Conservation (phyloP, 2,797 vertebrate genomes). For the Geotrypetes seraphini region DNA sequence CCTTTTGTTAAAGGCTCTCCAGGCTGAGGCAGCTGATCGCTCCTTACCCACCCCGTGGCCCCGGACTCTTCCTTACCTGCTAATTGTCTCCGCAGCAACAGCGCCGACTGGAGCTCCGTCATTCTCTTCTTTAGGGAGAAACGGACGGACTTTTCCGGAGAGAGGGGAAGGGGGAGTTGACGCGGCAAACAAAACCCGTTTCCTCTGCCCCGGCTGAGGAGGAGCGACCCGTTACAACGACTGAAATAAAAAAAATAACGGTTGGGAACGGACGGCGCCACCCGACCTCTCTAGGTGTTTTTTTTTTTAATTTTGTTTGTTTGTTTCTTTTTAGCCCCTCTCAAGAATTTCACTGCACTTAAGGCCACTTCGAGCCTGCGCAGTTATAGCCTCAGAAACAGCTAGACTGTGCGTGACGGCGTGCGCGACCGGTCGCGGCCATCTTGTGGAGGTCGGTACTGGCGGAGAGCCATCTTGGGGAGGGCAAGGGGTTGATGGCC, state of each 20-base stretch:
- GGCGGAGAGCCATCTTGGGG: conserved; percentile 23
- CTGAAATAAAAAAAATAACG: no score
- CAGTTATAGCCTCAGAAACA: neutral
- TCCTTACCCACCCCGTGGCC: neutral
- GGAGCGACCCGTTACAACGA: no score
- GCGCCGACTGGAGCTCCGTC: conserved; percentile 92
- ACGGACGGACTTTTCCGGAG: conserved; percentile 52
- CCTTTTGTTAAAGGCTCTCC: no score
- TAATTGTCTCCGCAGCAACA: conserved; percentile 92
- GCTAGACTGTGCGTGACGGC: neutral
- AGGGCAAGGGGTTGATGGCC: neutral
- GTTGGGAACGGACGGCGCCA: no score
- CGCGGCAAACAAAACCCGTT: conserved; percentile 54
- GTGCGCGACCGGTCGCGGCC: conserved; percentile 15
- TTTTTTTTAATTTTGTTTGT: no score
- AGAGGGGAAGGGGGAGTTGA: conserved; percentile 51
- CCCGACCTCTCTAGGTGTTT: conserved; percentile 46
- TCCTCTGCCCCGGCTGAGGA: no score
- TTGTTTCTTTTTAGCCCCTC: conserved; percentile 11
- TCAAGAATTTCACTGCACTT: conserved; percentile 41
- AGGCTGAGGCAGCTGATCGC: no score
- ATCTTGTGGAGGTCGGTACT: neutral
- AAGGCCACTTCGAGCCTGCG: conserved; percentile 25
- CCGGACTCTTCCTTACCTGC: no score
- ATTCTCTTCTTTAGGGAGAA: conserved; percentile 51